Percentiles rank a stretch among this genome's conserved stretches.
These are phyloP conservation scores for Seira ritae DNA, from an alignment of 2,888 invertebrate genomes.

Conservation along the genomic window DNA sequence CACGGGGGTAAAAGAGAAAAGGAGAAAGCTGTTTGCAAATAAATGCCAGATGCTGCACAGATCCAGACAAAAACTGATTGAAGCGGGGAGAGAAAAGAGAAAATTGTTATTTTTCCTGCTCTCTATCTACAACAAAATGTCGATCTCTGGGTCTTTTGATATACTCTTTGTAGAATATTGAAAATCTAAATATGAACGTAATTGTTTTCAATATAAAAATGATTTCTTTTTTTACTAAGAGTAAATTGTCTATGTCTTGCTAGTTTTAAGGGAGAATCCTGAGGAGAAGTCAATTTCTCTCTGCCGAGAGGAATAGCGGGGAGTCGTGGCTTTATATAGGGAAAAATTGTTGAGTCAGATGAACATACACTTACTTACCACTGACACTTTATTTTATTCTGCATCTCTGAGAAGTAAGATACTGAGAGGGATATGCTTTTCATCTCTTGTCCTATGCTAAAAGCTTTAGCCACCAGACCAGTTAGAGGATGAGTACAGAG, in stretches of 20 bases:
- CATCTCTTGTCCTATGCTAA: constrained; percentile 2
- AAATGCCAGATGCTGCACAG: constrained; percentile 30
- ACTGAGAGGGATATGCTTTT: constrained; percentile 5
- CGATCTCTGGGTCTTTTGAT: neutral
- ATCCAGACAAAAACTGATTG: neutral
- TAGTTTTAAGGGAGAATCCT: constrained; percentile 29
- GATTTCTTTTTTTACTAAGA: too few species aligned
- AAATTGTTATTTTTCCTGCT: neutral
- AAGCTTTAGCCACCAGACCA: neutral
- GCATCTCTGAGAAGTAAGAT: constrained; percentile 18
- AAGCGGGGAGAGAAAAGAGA: constrained; percentile 1
- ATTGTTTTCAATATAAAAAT: neutral
- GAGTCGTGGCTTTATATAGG: constrained; percentile 57
- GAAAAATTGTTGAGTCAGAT: constrained; percentile 29
- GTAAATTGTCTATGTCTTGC: neutral
- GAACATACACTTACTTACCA: constrained; percentile 7
- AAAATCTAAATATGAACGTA: neutral
- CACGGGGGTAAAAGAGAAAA: constrained; percentile 41
- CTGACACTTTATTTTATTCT: constrained; percentile 43
- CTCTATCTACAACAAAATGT: neutral
- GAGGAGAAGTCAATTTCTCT: constrained; percentile 63
- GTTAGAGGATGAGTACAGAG: neutral
- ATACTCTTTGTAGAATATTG: neutral
- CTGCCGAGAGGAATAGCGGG: constrained; percentile 60
- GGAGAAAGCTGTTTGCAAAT: constrained; percentile 30